phyloP scores from a whole-genome alignment of 2,797 vertebrate species.

The Setipinna tenuifilis region DNA sequence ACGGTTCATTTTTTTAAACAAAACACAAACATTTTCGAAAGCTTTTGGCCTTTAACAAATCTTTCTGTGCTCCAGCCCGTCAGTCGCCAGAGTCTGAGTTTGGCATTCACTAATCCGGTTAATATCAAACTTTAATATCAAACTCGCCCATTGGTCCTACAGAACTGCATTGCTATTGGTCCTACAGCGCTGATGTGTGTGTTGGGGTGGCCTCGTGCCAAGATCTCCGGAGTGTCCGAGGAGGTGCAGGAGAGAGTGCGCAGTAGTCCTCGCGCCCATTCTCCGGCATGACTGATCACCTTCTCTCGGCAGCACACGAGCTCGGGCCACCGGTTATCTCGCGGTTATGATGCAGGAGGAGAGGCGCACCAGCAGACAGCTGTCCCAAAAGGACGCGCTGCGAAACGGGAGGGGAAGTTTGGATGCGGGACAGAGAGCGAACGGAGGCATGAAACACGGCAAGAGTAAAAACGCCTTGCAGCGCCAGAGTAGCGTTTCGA shows the following conservation, averaged over 20 bases:
- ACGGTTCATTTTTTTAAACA: background rate
- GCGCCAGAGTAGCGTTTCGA: background rate
- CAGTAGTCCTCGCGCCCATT: background rate
- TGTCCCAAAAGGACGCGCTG: background rate
- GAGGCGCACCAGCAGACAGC: background rate
- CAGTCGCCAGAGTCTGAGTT: no score
- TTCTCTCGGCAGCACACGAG: background rate
- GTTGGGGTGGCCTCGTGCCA: background rate
- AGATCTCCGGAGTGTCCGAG: background rate
- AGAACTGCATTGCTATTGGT: background rate
- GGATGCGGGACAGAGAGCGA: background rate
- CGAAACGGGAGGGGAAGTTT: background rate
- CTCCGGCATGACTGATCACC: background rate
- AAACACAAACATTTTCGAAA: no score
- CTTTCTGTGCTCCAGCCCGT: no score
- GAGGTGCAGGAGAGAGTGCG: background rate
- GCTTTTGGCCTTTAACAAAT: no score
- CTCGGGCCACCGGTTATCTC: no score
- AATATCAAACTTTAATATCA: slow-evolving; percentile 16
- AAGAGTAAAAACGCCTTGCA: background rate
- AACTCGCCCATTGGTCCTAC: background rate
- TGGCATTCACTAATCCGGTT: no score
- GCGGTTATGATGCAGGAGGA: background rate
- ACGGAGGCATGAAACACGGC: background rate
- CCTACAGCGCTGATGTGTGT: background rate